These are phyloP conservation scores for Serrognathus titanus DNA, from an alignment of 2,888 invertebrate genomes.

Conservation along the genomic window DNA sequence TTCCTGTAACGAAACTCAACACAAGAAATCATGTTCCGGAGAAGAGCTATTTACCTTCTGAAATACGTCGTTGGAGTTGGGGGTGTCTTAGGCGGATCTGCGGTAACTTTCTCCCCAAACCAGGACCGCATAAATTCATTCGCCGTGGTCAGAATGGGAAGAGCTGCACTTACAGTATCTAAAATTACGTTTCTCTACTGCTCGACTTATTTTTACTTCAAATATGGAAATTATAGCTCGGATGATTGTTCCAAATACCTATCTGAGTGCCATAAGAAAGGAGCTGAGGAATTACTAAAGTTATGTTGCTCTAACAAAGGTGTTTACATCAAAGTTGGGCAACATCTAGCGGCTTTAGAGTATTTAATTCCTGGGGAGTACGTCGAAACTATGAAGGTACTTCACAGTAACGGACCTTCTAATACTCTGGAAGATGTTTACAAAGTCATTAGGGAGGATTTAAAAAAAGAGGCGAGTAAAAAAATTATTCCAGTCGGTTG, in stretches of 20 bases:
- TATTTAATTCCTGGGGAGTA: constrained; percentile 93
- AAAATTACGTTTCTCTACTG: constrained; percentile 79
- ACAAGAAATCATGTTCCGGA: constrained; percentile 5
- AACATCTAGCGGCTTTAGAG: constrained; percentile 94
- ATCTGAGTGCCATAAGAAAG: constrained; percentile 77
- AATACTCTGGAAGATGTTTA: constrained; percentile 81
- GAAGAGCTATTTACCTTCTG: constrained; percentile 5
- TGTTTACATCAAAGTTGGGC: constrained; percentile 95
- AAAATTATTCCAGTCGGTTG: not conserved
- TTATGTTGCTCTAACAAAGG: constrained; percentile 92
- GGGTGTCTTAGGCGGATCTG: constrained; percentile 14
- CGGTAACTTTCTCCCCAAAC: constrained; percentile 41
- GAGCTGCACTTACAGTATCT: constrained; percentile 80
- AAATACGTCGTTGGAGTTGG: constrained; percentile 13
- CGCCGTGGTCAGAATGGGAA: constrained; percentile 80
- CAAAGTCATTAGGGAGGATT: constrained; percentile 81
- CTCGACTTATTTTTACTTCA: constrained; percentile 63
- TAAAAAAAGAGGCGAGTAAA: constrained; percentile 68
- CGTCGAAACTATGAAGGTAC: constrained; percentile 82
- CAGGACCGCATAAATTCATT: constrained; percentile 71
- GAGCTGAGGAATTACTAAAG: constrained; percentile 80
- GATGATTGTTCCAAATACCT: constrained; percentile 68
- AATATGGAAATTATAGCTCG: constrained; percentile 59
- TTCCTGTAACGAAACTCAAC: no score
- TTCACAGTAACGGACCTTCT: constrained; percentile 90